phyloP scores from a whole-genome alignment of 2,113 vertebrate species.

The Nothoprocta pentlandii region DNA sequence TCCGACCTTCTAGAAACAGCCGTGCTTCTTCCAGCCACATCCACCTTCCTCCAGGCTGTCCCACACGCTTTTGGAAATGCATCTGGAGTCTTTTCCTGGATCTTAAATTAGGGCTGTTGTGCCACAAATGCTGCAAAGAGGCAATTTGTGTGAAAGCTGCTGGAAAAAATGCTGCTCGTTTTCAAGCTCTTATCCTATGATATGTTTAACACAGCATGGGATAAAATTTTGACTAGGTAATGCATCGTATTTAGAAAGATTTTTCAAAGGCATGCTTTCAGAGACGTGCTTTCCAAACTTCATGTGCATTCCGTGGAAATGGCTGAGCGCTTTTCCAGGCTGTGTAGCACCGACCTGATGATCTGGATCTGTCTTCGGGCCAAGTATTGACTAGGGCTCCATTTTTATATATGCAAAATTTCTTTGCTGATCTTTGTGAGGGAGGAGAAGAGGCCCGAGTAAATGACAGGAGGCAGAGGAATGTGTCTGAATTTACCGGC shows the following conservation, averaged over 20 bases:
- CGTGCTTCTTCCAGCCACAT: background rate
- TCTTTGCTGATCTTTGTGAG: background rate
- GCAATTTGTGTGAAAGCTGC: background rate
- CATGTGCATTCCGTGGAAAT: background rate
- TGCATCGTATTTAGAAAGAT: background rate
- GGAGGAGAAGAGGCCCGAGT: background rate
- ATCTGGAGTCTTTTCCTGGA: background rate
- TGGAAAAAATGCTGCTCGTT: background rate
- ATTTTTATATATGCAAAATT: background rate
- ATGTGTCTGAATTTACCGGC: background rate
- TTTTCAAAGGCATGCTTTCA: background rate
- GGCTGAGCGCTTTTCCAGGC: background rate
- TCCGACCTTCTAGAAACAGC: background rate
- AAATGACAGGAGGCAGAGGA: background rate
- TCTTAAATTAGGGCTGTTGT: background rate
- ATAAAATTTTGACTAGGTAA: background rate
- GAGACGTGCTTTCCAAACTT: background rate
- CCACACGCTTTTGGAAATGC: background rate
- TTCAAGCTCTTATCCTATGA: background rate
- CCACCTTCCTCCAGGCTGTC: background rate
- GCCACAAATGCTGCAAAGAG: background rate
- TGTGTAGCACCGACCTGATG: background rate
- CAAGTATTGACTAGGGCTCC: background rate
- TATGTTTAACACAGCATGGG: background rate
- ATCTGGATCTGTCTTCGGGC: background rate